Percentiles rank a stretch among this genome's conserved stretches.
Conservation (phyloP, 53 echinoderm and acorn worm genomes). For the Paracentrotus lividus region DNA sequence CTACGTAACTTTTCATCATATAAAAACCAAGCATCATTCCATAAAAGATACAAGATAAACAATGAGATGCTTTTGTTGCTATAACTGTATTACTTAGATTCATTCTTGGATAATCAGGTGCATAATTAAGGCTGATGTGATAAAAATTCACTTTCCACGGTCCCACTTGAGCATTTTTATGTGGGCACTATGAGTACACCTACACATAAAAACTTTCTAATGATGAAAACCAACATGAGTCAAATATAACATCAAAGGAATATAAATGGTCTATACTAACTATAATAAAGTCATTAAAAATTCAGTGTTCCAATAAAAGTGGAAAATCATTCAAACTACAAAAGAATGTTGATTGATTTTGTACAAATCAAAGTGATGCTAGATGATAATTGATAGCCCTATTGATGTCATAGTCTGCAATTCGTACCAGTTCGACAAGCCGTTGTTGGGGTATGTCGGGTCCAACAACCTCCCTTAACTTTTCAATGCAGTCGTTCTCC, state of each 20-base stretch:
- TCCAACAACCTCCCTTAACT: conserved; percentile 78
- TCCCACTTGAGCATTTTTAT: background rate
- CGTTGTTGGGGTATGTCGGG: conserved; percentile 67
- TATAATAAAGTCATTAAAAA: background rate
- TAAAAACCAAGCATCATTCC: background rate
- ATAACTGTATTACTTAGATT: background rate
- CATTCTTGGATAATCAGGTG: background rate
- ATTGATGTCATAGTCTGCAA: conserved; percentile 88
- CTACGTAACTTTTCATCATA: background rate
- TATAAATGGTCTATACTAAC: background rate
- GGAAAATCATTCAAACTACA: background rate
- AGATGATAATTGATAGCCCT: conserved; percentile 82
- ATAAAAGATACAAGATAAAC: background rate
- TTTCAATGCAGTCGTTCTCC: conserved; percentile 69
- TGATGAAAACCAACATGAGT: background rate
- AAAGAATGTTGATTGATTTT: background rate
- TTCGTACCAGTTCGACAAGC: conserved; percentile 70
- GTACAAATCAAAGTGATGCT: background rate
- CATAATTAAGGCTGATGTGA: background rate
- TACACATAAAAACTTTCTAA: background rate
- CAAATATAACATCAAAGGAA: background rate
- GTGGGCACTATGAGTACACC: background rate
- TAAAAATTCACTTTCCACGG: background rate
- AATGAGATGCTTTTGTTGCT: background rate
- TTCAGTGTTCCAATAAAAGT: background rate